Base-by-base conservation (phyloP, 2,797 vertebrate species). In the Gastrophryne carolinensis region DNA sequence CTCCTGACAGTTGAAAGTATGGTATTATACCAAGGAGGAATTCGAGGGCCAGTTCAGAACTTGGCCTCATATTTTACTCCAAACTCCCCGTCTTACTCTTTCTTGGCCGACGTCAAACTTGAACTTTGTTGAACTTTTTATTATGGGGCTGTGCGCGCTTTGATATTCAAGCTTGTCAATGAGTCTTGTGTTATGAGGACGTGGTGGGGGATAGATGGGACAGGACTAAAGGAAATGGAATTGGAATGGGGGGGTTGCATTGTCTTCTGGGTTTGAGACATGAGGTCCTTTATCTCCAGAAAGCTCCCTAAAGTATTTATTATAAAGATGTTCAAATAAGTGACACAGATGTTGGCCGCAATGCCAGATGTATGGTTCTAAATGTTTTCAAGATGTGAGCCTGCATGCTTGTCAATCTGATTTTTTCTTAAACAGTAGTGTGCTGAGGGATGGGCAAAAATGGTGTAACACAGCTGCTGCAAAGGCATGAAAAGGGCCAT, bases 71-170 rank as follows among this genome's bases (percentile, higher is more conserved):
- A 77, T 77, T 77, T 77, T 77, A 77, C 67, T 64, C 15, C 37
- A 5, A 35, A 61, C 66, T 71, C 50, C 66, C n/a, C 62, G 63
- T 57, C 75, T 72, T 56, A 50, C 75, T 78, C 75, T 32, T 34
- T 72, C 21, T 50, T 19, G 50, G 49, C 50, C 60, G 58, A 70
- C 75, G 75, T 78, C 75, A 78, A 19, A 35, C 29, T 37, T 78
- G 75, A 78, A 78, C 75, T 78, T 72, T 65, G 24, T 15, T 78
- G 75, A 78, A 78, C 75, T 78, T 72, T 63, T 72, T 78, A 72
- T 71, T 72, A 53, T 70, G 57, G 50, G 53, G 26, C 67, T 47
- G 67, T n/a, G 21, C 27, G 50, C 1, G 58, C 68, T 78, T 78
- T 78, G 75, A 78, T 65, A 68, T 78, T 23, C 34, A 29, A 68